Base-by-base conservation (phyloP, 1,140 invertebrate species). In the Probaryconus sp. region DNA sequence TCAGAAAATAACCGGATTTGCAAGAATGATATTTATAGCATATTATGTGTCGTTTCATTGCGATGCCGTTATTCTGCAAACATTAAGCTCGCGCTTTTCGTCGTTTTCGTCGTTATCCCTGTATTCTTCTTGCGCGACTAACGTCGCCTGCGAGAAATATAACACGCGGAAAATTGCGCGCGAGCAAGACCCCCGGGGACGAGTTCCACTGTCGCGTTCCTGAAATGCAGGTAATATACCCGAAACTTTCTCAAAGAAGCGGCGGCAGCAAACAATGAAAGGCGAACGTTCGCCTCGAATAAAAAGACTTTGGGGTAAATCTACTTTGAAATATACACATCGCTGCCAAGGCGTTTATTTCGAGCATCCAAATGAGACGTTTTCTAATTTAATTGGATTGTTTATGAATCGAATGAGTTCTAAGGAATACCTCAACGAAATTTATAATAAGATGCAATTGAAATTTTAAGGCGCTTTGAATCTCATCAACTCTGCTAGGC, bases 71-170 rank as follows among this genome's bases (percentile, higher is more conserved):
- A 75, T 64, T 63, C 56, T 45, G 51, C 13, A 58, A 68, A 69
- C 71, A 75, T 75, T 75, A 75, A 75, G 50, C 58, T 42, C 71
- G 43, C 71, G 35, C 63, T 47, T 74, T 56, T 47, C 56, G 63
- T 68, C 71, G 71, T 74, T 67, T n/a, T 30, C 33, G 70, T 74
- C 56, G 71, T 74, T 74, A 74, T 74, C 63, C 70, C 42, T 35
- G 63, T 67, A 74, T 67, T 74, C 71, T 74, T 68, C 50, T 65
- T 50, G 21, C 33, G 14, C 70, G 63, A 63, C 56, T 69, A 65
- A 75, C 65, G 60, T 75, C 72, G 58, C 21, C 18, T 42, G 50
- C 31, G 50, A 64, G 58, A 65, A 75, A 75, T 75, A 75, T 75
- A 75, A 75, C 60, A 42, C 50, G 58, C 65, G 38, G 64, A 58